phyloP scores from a whole-genome alignment of 35 echinoderm and acorn worm genomes.

The Eucidaris tribuloides region DNA sequence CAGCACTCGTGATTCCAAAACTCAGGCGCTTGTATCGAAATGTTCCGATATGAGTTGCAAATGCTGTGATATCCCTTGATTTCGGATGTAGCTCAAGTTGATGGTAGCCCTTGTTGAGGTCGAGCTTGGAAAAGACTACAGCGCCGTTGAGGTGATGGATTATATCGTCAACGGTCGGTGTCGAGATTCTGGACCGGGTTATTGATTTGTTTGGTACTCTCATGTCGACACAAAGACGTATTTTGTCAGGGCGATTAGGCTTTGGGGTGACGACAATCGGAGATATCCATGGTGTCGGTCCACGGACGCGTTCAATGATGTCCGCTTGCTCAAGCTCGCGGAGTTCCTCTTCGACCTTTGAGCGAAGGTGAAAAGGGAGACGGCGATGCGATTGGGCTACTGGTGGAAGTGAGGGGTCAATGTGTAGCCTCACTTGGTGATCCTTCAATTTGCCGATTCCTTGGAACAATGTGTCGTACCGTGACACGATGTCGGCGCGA shows the following conservation, averaged over 20 bases:
- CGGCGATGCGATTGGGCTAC: constrained; percentile 12
- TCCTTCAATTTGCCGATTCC: constrained; percentile 52
- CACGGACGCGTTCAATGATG: constrained; percentile 31
- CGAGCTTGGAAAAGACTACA: constrained; percentile 48
- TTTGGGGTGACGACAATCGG: constrained; percentile 51
- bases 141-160: constrained; percentile 30
- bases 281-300: constrained; percentile 71
- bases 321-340: constrained; percentile 11
- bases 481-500: neutral
- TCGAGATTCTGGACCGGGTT: neutral
- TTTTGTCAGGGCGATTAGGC: constrained; percentile 1
- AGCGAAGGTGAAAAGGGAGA: constrained; percentile 32
- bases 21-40: constrained; percentile 48
- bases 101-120: constrained; percentile 46
- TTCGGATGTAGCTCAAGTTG: constrained; percentile 17
- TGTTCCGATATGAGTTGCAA: constrained; percentile 45
- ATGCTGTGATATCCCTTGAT: constrained; percentile 27
- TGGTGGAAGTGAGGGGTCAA: constrained; percentile 34
- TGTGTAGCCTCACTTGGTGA: constrained; percentile 32
- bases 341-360: constrained; percentile 29
- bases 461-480: neutral
- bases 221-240: constrained; percentile 50
- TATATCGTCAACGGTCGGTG: constrained; percentile 43
- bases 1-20: constrained; percentile 36
- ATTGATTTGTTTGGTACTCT: constrained; percentile 7